Evolutionary conservation across 2,113 vertebrate species (phyloP).

Genomic region (Zonotrichia leucophrys): DNA sequence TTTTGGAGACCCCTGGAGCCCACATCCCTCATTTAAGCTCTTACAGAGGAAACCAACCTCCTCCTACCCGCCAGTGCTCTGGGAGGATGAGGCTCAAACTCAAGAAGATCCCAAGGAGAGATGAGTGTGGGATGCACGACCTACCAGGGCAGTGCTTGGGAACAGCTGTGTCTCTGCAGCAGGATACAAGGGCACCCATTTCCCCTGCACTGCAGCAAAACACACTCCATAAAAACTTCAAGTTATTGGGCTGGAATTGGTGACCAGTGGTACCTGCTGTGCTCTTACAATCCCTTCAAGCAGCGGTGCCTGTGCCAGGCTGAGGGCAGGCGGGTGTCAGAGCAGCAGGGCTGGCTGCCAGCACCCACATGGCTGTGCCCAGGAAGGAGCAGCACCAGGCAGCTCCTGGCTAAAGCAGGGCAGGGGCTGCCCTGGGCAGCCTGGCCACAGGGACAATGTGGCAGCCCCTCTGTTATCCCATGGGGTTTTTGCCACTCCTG

Average conservation of each 20-base stretch:
- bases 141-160: accelerated
- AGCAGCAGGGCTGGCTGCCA: not conserved
- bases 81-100: accelerated
- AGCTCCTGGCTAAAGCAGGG: not conserved
- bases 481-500: not conserved
- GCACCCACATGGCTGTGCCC: accelerated
- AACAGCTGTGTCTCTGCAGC: not conserved
- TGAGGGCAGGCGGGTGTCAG: accelerated
- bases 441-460: accelerated
- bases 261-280: accelerated
- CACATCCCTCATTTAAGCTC: too few relatives aligned
- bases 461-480: not conserved
- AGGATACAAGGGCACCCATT: not conserved
- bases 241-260: not conserved
- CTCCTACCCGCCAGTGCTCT: not conserved
- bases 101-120: not conserved
- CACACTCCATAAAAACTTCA: accelerated
- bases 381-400: not conserved
- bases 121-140: accelerated
- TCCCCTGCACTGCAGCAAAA: not conserved
- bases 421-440: not conserved
- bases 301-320: not conserved
- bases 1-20: too few relatives aligned
- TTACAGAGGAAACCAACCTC: not conserved
- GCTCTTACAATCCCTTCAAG: not conserved